Percentiles rank a stretch among this genome's conserved stretches.
phyloP scores from a whole-genome alignment of 2,888 invertebrate genomes.

The Prostheceraeus crozeri region DNA sequence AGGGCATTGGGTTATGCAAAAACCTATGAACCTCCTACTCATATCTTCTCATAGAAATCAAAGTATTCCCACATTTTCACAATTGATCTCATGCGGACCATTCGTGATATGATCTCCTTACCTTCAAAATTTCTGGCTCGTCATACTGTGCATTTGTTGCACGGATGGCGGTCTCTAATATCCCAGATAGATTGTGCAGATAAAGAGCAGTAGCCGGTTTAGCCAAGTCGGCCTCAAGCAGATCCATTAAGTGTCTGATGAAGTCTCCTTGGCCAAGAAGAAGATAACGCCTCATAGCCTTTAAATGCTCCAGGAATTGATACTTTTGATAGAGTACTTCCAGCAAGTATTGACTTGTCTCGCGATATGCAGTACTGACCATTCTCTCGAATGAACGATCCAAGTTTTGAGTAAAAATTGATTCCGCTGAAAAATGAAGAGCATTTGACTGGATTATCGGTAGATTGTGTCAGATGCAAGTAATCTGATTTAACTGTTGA shows the following conservation, averaged over 20 bases:
- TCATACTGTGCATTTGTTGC: conserved; percentile 89
- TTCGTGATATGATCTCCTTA: too few species aligned
- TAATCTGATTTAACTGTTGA: too few species aligned
- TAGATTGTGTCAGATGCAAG: background rate
- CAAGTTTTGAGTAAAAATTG: conserved; percentile 64
- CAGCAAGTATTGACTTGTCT: conserved; percentile 75
- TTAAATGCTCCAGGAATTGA: conserved; percentile 76
- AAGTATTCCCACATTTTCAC: too few species aligned
- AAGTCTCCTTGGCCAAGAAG: conserved; percentile 92
- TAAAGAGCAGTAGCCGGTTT: conserved; percentile 77
- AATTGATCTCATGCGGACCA: too few species aligned
- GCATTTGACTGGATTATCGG: background rate
- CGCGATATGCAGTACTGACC: conserved; percentile 74
- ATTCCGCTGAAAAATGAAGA: conserved; percentile 59
- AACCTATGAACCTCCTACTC: too few species aligned
- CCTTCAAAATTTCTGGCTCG: conserved; percentile 78
- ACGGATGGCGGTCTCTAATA: conserved; percentile 60
- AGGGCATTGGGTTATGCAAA: too few species aligned
- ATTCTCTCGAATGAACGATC: conserved; percentile 71
- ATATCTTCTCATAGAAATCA: too few species aligned
- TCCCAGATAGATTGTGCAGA: conserved; percentile 70
- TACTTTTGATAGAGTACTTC: conserved; percentile 78
- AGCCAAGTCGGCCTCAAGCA: conserved; percentile 74
- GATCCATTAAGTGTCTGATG: conserved; percentile 81
- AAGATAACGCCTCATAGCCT: conserved; percentile 77